Base-by-base conservation (phyloP, 2,888 invertebrate genomes). In the Spisula solida region DNA sequence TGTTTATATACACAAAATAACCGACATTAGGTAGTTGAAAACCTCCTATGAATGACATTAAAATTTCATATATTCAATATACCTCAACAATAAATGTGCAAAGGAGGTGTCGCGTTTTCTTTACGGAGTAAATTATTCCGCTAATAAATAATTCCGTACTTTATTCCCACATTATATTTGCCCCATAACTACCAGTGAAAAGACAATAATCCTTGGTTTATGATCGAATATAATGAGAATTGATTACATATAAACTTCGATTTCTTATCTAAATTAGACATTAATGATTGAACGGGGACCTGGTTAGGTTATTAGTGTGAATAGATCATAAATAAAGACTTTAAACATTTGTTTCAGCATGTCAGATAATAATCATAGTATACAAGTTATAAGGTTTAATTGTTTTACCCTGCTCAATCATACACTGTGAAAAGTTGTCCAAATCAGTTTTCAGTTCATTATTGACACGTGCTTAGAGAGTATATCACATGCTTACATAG, bases 221-320 rank as follows among this genome's bases (percentile, higher is more conserved):
- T 25, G 25, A 66, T 25, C 25, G 60, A 66, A 6, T 25, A 66
- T 25, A 66, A 66, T 25, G 25, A 6, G n/a, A n/a, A 25, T 25
- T 66, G 60, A 66, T 66, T 25, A 25, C n/a, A n/a, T 18, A 56
- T 18, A 56, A 16, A 56, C 56, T 41, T 56, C 20, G 20, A 56
- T 56, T 66, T 25, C 60, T 66, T 66, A 66, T 66, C 60, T 10
- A 66, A 66, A 66, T 25, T 66, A 66, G 60, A 66, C 60, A 10
- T 25, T 66, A 25, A 66, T 66, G 60, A 66, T 66, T 4, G 12
- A 10, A 6, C 25, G 25, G 25, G 25, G 60, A 66, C 60, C 10
- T 4, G 25, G n/a, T 25, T 25, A 66, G 60, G 10, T 66, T 66
- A 66, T 66, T 66, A 66, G 25, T n/a, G 60, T 2, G 60, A 6